Percentiles rank a stretch among this genome's conserved stretches.
phyloP scores from a whole-genome alignment of 2,888 invertebrate genomes.

The Rhopalosiphum nymphaeae region DNA sequence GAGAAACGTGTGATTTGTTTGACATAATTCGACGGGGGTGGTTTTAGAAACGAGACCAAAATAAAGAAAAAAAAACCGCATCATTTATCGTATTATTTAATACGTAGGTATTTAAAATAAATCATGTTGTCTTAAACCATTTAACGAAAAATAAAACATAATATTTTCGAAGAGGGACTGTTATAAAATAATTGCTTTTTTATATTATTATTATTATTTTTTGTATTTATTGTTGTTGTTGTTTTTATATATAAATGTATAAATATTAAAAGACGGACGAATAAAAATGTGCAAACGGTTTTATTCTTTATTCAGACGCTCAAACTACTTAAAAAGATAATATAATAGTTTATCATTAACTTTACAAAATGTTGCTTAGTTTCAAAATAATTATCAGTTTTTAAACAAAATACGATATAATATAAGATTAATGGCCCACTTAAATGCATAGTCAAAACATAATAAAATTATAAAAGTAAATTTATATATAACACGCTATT shows the following conservation, averaged over 20 bases:
- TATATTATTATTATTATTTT: not conserved
- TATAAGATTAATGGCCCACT: not conserved
- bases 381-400: constrained; percentile 8
- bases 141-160: not conserved
- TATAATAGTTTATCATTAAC: not conserved
- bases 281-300: not conserved
- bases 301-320: not conserved
- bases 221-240: not conserved
- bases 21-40: constrained; percentile 56
- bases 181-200: constrained; percentile 46
- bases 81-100: not conserved
- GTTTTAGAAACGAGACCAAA: constrained; percentile 23
- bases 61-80: not conserved
- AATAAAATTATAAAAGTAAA: not conserved
- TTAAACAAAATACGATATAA: not conserved
- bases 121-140: constrained; percentile 2
- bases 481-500: not conserved
- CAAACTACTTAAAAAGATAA: not conserved
- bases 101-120: constrained; percentile 39
- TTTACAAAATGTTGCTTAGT: not conserved
- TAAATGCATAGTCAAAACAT: not conserved
- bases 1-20: constrained; percentile 40
- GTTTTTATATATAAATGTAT: not conserved
- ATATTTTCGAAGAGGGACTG: not conserved
- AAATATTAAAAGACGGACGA: not conserved